These are phyloP conservation scores for Neocrepidodera transversa DNA, from an alignment of 2,888 invertebrate species.

Conservation along the genomic window DNA sequence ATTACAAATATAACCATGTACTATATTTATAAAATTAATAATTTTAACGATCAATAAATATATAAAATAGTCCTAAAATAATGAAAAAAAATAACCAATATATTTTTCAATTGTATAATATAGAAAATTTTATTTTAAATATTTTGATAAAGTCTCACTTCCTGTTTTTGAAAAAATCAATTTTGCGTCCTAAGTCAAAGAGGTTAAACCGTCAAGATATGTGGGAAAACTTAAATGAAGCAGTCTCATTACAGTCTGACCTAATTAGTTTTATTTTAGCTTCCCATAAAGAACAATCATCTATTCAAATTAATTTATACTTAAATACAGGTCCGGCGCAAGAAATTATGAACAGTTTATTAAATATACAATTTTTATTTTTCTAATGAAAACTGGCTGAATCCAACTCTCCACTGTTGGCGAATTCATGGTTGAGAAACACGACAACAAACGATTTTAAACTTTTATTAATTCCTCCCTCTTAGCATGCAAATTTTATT, in stretches of 20 bases:
- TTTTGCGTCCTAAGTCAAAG: neutral
- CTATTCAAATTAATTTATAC: neutral
- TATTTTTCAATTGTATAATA: no score
- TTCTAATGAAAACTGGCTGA: neutral
- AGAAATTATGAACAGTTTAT: no score
- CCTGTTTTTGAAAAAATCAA: neutral
- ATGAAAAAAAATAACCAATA: no score
- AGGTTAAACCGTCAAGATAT: constrained; percentile 6
- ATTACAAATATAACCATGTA: constrained; percentile 14
- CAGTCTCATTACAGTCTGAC: neutral
- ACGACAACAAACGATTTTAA: neutral
- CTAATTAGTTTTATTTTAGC: neutral
- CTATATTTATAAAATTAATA: no score
- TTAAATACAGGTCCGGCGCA: neutral
- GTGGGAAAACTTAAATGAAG: constrained; percentile 2
- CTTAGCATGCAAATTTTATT: neutral
- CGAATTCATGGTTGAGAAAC: neutral
- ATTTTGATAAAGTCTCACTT: no score
- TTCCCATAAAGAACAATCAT: neutral
- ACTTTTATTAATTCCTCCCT: neutral
- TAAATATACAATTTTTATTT: neutral
- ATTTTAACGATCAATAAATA: no score
- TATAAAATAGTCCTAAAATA: no score
- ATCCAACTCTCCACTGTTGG: neutral
- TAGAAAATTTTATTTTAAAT: no score